Percentiles rank a stretch among this genome's conserved stretches.
Evolutionary conservation across 2,888 invertebrate genomes (phyloP).

Genomic region (Ctena decussata): DNA sequence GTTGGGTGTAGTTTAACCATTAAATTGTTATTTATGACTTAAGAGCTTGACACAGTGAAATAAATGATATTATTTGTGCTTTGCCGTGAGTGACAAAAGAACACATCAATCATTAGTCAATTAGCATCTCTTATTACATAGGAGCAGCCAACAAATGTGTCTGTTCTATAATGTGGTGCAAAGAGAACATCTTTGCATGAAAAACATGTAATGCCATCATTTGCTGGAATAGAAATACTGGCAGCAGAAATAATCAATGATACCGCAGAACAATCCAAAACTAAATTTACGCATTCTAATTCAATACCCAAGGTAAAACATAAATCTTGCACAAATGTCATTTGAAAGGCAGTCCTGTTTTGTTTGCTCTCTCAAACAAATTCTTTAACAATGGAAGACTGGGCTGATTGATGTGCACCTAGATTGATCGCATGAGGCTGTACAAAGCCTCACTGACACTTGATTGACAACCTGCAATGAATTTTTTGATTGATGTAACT

Average conservation of each 20-base stretch:
- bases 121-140: constrained; percentile 81
- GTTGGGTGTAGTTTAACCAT: constrained; percentile 73
- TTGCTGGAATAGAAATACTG: background rate
- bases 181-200: constrained; percentile 55
- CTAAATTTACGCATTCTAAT: constrained; percentile 7
- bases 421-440: constrained; percentile 84
- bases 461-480: constrained; percentile 85
- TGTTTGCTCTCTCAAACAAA: constrained; percentile 85
- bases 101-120: constrained; percentile 83
- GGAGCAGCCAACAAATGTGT: constrained; percentile 37
- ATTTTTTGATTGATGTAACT: constrained; percentile 84
- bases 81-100: constrained; percentile 82
- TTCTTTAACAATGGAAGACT: constrained; percentile 84
- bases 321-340: constrained; percentile 69
- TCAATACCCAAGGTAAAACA: constrained; percentile 63
- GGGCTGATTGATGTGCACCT: constrained; percentile 82
- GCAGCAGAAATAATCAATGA: constrained; percentile 15
- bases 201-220: constrained; percentile 13
- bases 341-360: constrained; percentile 72
- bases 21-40: constrained; percentile 83
- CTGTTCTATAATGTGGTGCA: constrained; percentile 18
- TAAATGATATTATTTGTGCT: constrained; percentile 85
- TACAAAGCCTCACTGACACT: constrained; percentile 83
- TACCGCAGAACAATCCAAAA: background rate
- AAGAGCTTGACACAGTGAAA: constrained; percentile 84